These are phyloP conservation scores for Microcebus ravelobensis DNA, from an alignment of 2,113 vertebrate species.

Conservation along the genomic window DNA sequence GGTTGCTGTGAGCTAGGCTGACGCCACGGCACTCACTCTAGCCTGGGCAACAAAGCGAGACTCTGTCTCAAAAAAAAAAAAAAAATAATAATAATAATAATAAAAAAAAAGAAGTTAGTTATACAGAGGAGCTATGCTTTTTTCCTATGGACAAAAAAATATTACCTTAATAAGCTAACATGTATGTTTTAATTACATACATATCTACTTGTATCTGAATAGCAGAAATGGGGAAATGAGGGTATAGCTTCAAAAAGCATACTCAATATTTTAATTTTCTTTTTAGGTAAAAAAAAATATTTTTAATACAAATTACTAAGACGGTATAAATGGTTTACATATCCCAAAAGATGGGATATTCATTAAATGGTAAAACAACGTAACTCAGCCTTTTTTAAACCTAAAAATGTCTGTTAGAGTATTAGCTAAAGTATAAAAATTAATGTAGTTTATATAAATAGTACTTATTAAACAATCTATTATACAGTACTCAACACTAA, in stretches of 20 bases:
- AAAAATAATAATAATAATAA: no score
- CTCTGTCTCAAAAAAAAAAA: no score
- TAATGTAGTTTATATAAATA: neutral
- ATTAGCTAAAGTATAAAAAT: slow-evolving; percentile 23
- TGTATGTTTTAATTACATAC: neutral
- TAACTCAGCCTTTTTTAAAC: neutral
- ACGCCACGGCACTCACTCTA: no score
- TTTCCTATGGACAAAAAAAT: slow-evolving; percentile 18
- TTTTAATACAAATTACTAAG: slow-evolving; percentile 41
- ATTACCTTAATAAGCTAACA: neutral
- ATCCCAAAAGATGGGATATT: neutral
- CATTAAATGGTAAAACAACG: neutral
- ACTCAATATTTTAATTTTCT: neutral
- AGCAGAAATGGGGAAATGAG: neutral
- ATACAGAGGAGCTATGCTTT: neutral
- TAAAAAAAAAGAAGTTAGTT: neutral
- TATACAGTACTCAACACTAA: neutral
- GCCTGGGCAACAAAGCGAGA: no score
- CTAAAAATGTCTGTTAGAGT: slow-evolving; percentile 16
- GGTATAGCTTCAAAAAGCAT: neutral
- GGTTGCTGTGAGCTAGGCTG: no score
- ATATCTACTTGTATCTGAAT: neutral
- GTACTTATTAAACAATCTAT: neutral
- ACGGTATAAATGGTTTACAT: neutral
- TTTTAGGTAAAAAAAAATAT: neutral